Evolutionary conservation across 37 sponge, comb jelly and placozoan species (phyloP).

Genomic region (Spongia lamella): DNA sequence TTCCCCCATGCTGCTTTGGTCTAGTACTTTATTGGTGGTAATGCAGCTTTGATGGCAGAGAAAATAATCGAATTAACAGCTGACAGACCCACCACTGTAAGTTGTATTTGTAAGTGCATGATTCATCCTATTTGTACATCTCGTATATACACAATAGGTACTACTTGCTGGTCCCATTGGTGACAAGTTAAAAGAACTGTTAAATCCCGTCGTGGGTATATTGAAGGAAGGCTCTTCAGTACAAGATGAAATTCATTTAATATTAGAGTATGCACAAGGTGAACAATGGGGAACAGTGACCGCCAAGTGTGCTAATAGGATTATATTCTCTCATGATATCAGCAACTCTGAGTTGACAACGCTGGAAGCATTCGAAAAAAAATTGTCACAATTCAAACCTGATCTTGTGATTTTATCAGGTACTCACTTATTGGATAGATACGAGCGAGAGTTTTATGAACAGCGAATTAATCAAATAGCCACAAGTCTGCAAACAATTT

Average conservation of each 20-base stretch:
- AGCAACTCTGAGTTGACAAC: constrained; percentile 76
- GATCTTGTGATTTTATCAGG: constrained; percentile 81
- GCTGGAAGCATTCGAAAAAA: constrained; percentile 44
- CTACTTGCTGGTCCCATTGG: constrained; percentile 81
- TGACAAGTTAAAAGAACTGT: constrained; percentile 36
- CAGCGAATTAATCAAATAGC: constrained; percentile 33
- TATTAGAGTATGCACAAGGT: constrained; percentile 80
- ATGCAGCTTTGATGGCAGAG: constrained; percentile 89
- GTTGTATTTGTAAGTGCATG: not conserved
- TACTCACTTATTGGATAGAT: constrained; percentile 77
- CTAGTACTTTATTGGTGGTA: constrained; percentile 88
- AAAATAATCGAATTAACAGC: constrained; percentile 41
- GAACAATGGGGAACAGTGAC: constrained; percentile 63
- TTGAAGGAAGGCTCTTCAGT: constrained; percentile 2
- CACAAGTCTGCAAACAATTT: constrained; percentile 23
- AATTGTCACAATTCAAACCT: constrained; percentile 25
- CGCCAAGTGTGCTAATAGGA: constrained; percentile 83
- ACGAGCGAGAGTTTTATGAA: constrained; percentile 20
- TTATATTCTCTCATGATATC: constrained; percentile 88
- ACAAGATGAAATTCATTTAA: constrained; percentile 87
- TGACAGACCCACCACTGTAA: constrained; percentile 2
- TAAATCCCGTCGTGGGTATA: constrained; percentile 34
- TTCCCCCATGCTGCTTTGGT: not conserved
- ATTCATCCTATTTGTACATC: not conserved
- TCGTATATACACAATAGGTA: constrained; percentile 22